Percentiles rank a stretch among this genome's conserved stretches.
phyloP scores from a whole-genome alignment of 2,113 vertebrate genomes.

The Delphinus delphis region DNA sequence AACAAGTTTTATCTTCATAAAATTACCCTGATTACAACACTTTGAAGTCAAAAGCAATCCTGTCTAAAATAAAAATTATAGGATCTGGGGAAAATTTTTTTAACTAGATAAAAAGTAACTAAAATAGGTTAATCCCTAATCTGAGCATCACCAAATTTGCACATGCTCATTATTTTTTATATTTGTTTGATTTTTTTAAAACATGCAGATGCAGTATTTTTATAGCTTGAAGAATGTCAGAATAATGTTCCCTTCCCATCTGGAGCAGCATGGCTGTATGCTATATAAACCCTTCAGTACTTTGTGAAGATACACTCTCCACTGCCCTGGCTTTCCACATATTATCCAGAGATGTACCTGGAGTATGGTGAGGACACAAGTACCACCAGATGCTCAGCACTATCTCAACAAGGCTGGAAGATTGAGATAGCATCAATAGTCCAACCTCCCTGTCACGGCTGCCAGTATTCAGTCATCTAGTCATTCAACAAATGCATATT shows the following conservation, averaged over 20 bases:
- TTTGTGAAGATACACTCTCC: neutral
- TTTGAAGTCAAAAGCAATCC: conserved; percentile 26
- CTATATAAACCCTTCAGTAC: neutral
- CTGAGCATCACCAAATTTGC: neutral
- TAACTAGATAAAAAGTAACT: neutral
- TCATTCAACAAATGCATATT: neutral
- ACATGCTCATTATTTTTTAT: neutral
- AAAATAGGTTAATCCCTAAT: neutral
- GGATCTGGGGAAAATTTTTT: neutral
- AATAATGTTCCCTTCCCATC: neutral
- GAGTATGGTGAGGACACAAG: neutral
- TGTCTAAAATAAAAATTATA: neutral
- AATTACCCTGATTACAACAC: conserved; percentile 21
- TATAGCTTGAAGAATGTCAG: neutral
- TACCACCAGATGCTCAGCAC: neutral
- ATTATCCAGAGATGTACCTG: neutral
- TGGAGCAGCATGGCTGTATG: neutral
- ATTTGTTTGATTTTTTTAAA: neutral
- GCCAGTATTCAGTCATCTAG: neutral
- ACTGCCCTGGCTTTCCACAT: neutral
- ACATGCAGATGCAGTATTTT: neutral
- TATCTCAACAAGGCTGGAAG: neutral
- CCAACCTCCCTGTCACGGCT: neutral
- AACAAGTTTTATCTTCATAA: neutral
- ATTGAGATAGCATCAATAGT: neutral